Conservation (phyloP, 2,113 vertebrate genomes). For the Pycnonotus jocosus region DNA sequence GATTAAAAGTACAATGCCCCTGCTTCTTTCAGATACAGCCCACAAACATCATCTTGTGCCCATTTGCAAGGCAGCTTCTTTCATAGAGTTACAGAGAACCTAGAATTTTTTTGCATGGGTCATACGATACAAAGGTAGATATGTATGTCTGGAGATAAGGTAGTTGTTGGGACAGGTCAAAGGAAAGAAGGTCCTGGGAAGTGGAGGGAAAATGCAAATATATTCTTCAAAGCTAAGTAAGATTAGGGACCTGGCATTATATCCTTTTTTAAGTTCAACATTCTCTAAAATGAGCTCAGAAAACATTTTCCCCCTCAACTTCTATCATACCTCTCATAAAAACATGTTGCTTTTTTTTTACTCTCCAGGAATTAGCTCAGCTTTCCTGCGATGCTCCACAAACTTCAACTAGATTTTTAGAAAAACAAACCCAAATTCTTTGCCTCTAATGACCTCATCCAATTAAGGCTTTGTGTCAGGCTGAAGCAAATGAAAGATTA, state of each 20-base stretch:
- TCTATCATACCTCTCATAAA: background rate
- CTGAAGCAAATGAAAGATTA: background rate
- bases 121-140: background rate
- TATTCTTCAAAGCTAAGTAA: background rate
- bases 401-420: background rate
- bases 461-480: background rate
- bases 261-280: background rate
- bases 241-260: background rate
- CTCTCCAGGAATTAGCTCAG: background rate
- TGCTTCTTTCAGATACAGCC: background rate
- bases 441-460: background rate
- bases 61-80: background rate
- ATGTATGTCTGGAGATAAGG: background rate
- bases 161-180: background rate
- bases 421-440: background rate
- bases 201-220: background rate
- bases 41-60: background rate
- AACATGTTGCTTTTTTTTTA: background rate
- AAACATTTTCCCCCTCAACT: background rate
- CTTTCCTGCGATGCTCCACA: background rate
- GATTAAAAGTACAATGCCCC: background rate
- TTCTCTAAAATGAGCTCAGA: background rate
- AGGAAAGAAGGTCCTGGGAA: background rate
- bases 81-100: background rate
- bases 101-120: background rate